Conservation (phyloP, 2,888 invertebrate species). For the Drosophila rubida region DNA sequence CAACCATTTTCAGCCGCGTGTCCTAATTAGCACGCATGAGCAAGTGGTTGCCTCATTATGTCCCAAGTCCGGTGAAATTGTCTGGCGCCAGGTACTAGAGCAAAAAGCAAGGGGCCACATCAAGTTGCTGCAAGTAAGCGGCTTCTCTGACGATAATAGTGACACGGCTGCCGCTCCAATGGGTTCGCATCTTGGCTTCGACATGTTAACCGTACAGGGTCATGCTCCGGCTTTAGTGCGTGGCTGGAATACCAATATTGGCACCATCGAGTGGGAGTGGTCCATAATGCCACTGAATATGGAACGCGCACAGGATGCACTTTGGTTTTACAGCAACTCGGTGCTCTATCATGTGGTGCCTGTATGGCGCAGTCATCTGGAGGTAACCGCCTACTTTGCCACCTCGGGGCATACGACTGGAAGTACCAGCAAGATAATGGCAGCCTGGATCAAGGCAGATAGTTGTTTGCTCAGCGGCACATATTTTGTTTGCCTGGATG, state of each 20-base stretch:
- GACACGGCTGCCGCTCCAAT: constrained; percentile 80
- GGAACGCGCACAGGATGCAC: constrained; percentile 85
- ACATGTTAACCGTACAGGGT: constrained; percentile 91
- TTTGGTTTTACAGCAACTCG: constrained; percentile 87
- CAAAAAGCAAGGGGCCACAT: constrained; percentile 87
- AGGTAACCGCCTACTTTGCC: constrained; percentile 88
- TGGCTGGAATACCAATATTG: constrained; percentile 92
- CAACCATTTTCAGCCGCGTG: constrained; percentile 89
- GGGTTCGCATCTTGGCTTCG: constrained; percentile 85
- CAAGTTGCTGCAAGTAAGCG: constrained; percentile 86
- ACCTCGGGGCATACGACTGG: constrained; percentile 86
- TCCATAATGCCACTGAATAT: constrained; percentile 85
- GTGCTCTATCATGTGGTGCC: constrained; percentile 88
- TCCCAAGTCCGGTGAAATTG: constrained; percentile 89
- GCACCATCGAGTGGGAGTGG: constrained; percentile 91
- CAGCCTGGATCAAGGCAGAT: constrained; percentile 87
- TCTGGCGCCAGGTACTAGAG: constrained; percentile 94
- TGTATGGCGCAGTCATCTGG: constrained; percentile 87
- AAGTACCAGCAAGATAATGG: constrained; percentile 87
- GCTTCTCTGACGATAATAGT: constrained; percentile 59
- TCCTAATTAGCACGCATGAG: constrained; percentile 93
- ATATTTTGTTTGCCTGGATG: constrained; percentile 88
- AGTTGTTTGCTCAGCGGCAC: constrained; percentile 87
- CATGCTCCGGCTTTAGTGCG: constrained; percentile 90
- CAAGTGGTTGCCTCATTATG: constrained; percentile 94